phyloP scores from a whole-genome alignment of 2,113 vertebrate genomes.

The Macquaria australasica region DNA sequence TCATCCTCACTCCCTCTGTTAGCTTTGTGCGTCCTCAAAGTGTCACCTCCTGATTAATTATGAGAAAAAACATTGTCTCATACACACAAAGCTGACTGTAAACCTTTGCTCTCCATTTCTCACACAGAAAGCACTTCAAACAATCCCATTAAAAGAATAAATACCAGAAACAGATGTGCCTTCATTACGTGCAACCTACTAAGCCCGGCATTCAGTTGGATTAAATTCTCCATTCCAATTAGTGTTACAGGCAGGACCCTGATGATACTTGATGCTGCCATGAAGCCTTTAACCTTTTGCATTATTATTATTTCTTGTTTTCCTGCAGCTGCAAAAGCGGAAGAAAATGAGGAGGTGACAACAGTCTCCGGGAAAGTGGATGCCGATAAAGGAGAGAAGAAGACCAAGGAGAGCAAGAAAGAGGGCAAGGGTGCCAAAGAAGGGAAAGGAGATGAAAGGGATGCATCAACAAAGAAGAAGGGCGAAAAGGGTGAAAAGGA shows the following conservation, averaged over 20 bases:
- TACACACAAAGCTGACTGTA: not conserved
- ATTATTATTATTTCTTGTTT: not conserved
- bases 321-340: slow-evolving; percentile 79
- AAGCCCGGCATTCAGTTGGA: slow-evolving; percentile 9
- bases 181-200: slow-evolving; percentile 64
- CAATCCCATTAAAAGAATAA: slow-evolving; percentile 58
- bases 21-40: not conserved
- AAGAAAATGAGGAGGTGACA: slow-evolving; percentile 77
- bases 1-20: not conserved
- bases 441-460: slow-evolving; percentile 76
- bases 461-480: slow-evolving; percentile 69
- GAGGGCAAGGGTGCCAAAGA: slow-evolving; percentile 81
- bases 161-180: slow-evolving; percentile 58
- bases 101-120: slow-evolving; percentile 20
- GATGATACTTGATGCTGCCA: slow-evolving; percentile 18
- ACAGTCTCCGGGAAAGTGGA: slow-evolving; percentile 85
- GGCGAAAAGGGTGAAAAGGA: slow-evolving; percentile 69
- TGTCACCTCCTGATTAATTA: slow-evolving; percentile 14
- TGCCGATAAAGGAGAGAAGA: slow-evolving; percentile 78
- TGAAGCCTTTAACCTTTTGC: slow-evolving; percentile 3
- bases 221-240: slow-evolving; percentile 41
- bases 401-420: slow-evolving; percentile 77
- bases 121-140: slow-evolving; percentile 23
- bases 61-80: not conserved
- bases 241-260: not conserved